Evolutionary conservation across 2,888 invertebrate species (phyloP).

Genomic region (Volucella inanis): DNA sequence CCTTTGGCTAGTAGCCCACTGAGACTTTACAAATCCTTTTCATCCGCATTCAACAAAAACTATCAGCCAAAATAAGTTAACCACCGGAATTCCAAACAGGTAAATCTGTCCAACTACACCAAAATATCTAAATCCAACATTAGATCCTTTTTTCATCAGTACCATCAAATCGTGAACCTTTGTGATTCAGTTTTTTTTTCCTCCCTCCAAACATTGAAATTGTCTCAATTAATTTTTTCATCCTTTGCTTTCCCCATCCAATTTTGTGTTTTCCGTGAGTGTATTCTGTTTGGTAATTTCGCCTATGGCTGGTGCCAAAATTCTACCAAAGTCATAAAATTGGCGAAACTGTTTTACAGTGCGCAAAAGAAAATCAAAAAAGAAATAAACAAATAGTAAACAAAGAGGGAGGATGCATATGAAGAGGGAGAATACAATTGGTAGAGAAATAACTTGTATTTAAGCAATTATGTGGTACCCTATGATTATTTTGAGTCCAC

Average conservation of each 20-base stretch:
- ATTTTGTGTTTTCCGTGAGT: not conserved
- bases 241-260: not conserved
- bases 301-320: constrained; percentile 49
- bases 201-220: constrained; percentile 36
- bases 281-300: constrained; percentile 22
- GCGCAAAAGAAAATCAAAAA: constrained; percentile 13
- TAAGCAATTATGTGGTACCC: too few relatives aligned
- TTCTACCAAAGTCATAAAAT: constrained; percentile 66
- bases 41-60: constrained; percentile 25
- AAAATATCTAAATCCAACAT: constrained; percentile 39
- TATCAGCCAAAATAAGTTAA: constrained; percentile 11
- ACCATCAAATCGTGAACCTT: not conserved
- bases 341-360: constrained; percentile 48
- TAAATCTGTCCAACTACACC: constrained; percentile 53
- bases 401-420: not conserved
- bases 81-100: constrained; percentile 54
- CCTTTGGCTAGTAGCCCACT: constrained; percentile 34
- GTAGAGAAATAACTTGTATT: not conserved
- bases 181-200: constrained; percentile 9
- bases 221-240: constrained; percentile 61
- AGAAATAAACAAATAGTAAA: constrained; percentile 27
- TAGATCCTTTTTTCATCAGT: constrained; percentile 35
- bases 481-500: too few relatives aligned
- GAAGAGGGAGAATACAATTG: not conserved
- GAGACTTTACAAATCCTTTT: not conserved